phyloP scores from a whole-genome alignment of 2,888 invertebrate species.

The Eristalis tenax region DNA sequence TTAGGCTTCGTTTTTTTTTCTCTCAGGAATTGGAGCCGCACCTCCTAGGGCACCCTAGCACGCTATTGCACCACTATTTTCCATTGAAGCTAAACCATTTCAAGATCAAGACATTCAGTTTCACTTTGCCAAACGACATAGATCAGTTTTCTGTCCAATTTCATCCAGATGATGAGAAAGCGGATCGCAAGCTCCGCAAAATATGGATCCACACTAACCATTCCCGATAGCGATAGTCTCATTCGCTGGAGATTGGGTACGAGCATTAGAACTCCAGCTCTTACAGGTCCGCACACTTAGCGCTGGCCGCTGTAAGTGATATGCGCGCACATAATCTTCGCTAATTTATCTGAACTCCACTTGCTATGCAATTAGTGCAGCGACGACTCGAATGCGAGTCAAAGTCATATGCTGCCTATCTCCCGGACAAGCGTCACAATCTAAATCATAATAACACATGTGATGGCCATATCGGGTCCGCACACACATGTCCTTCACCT shows the following conservation, averaged over 20 bases:
- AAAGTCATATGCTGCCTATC: constrained; percentile 33
- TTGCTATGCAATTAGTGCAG: constrained; percentile 46
- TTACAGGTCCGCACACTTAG: not conserved
- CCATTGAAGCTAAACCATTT: too few species aligned
- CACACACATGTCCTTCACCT: constrained; percentile 42
- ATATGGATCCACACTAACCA: not conserved
- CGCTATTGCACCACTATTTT: too few species aligned
- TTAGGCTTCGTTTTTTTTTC: too few species aligned
- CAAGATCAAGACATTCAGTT: too few species aligned
- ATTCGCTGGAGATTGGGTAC: not conserved
- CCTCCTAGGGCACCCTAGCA: too few species aligned
- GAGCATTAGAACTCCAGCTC: not conserved
- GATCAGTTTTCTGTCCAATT: too few species aligned
- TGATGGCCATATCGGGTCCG: constrained; percentile 45
- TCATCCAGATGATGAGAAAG: not conserved
- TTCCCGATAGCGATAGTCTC: not conserved
- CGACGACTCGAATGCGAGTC: constrained; percentile 15
- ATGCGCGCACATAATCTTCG: constrained; percentile 25
- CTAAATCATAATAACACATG: constrained; percentile 63
- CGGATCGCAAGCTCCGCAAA: not conserved
- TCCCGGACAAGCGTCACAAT: constrained; percentile 57
- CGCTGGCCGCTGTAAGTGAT: not conserved
- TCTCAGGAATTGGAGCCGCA: too few species aligned
- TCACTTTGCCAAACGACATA: too few species aligned
- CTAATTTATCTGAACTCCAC: constrained; percentile 47